These are phyloP conservation scores for Pomatostomus ruficeps DNA, from an alignment of 2,113 vertebrate genomes.

Conservation along the genomic window DNA sequence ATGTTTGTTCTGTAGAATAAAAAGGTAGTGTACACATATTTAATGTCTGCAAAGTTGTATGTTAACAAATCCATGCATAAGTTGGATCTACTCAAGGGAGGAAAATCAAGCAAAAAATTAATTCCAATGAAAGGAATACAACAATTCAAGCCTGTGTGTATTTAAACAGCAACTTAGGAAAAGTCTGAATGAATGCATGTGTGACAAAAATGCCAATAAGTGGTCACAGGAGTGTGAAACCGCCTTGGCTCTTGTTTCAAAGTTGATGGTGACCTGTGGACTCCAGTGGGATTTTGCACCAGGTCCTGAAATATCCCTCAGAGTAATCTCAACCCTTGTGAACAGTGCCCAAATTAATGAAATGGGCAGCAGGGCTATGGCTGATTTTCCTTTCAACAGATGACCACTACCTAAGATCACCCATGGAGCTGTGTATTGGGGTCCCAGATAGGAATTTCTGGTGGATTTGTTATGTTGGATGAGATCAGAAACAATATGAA, in stretches of 20 bases:
- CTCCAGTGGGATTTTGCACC: neutral
- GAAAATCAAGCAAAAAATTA: constrained; percentile 15
- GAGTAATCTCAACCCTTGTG: neutral
- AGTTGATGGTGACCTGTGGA: neutral
- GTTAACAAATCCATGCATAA: neutral
- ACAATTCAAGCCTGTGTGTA: neutral
- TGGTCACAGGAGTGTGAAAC: neutral
- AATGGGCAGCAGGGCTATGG: neutral
- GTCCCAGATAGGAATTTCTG: neutral
- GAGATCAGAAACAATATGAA: neutral
- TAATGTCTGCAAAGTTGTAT: neutral
- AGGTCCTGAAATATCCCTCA: neutral
- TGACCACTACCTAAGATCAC: neutral
- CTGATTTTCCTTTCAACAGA: neutral
- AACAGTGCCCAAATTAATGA: neutral
- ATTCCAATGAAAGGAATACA: neutral
- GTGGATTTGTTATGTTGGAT: neutral
- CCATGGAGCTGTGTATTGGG: neutral
- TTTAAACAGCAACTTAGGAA: neutral
- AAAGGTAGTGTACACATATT: neutral
- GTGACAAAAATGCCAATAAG: neutral
- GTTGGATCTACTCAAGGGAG: neutral
- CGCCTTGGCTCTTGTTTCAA: neutral
- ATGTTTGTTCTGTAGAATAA: neutral
- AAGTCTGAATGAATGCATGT: neutral